Conservation (phyloP, 2,797 vertebrate species). For the Anniella stebbinsi region DNA sequence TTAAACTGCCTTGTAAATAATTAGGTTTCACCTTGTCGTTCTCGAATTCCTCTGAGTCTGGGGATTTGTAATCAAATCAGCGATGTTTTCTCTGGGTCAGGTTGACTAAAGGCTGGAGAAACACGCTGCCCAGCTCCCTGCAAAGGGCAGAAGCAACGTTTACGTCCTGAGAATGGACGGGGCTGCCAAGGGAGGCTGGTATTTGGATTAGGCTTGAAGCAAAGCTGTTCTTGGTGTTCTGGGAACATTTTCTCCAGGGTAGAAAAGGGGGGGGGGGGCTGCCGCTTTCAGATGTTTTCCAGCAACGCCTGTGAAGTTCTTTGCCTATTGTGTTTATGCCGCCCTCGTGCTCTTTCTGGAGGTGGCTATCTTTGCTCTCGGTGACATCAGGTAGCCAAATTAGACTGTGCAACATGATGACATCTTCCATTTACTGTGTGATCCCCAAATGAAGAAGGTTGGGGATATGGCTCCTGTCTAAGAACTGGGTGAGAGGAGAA, state of each 20-base stretch:
- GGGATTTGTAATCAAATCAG: not conserved
- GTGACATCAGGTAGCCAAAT: too few species aligned
- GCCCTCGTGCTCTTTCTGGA: not conserved
- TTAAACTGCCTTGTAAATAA: slow-evolving; percentile 35
- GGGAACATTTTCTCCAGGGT: too few species aligned
- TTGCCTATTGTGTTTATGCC: too few species aligned
- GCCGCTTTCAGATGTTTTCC: too few species aligned
- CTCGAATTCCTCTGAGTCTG: not conserved
- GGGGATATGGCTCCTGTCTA: not conserved
- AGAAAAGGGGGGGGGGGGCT: too few species aligned
- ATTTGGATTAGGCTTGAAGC: not conserved
- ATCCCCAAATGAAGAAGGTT: not conserved
- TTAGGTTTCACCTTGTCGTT: not conserved
- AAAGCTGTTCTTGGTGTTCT: not conserved
- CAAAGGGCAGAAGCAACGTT: not conserved
- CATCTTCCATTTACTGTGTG: not conserved
- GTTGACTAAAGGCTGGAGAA: not conserved
- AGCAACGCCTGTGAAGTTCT: too few species aligned
- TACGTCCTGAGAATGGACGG: too few species aligned
- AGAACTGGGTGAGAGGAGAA: not conserved
- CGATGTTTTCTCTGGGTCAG: not conserved
- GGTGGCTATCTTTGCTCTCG: not conserved
- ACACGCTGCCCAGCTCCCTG: too few species aligned
- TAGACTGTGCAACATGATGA: not conserved
- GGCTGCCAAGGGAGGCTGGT: too few species aligned